These are phyloP conservation scores for Leucoptera coffeella DNA, from an alignment of 2,888 invertebrate genomes.

Conservation along the genomic window DNA sequence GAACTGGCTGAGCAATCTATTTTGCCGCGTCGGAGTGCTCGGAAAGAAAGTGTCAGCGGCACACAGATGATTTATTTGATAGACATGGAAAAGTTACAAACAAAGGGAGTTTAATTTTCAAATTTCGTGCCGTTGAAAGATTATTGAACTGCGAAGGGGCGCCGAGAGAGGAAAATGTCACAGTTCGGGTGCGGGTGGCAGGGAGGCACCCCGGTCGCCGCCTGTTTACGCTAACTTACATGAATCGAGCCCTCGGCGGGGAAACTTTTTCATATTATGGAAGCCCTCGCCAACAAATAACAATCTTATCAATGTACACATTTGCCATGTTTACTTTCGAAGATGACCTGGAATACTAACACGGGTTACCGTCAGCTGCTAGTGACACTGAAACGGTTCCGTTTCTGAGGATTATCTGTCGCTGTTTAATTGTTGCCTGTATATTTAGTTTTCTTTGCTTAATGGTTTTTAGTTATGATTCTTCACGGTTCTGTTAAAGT, in stretches of 20 bases:
- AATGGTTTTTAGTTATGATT: no score
- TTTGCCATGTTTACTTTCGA: no score
- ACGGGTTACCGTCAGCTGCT: no score
- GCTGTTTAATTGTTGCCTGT: no score
- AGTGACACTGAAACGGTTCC: not conserved
- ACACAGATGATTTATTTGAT: constrained; percentile 2
- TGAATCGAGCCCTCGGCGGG: constrained; percentile 20
- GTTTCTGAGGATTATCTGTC: not conserved
- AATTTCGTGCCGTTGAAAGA: constrained; percentile 21
- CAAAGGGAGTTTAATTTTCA: constrained; percentile 17
- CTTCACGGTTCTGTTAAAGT: no score
- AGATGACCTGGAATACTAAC: no score
- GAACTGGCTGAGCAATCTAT: no score
- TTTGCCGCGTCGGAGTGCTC: no score
- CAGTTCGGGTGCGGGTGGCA: constrained; percentile 19
- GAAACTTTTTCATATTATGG: constrained; percentile 13
- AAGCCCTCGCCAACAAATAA: not conserved
- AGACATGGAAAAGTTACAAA: constrained; percentile 10
- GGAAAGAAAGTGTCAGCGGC: no score
- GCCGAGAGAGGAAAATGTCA: constrained; percentile 33
- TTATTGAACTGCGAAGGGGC: constrained; percentile 27
- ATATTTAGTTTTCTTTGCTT: no score
- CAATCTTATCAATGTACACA: no score
- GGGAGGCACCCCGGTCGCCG: constrained; percentile 11
- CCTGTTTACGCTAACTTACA: constrained; percentile 28